A percentile compares a stretch with the other conserved stretches of the same genome.
Conservation (phyloP, 2,888 invertebrate genomes). For the Heliconius hortense region DNA sequence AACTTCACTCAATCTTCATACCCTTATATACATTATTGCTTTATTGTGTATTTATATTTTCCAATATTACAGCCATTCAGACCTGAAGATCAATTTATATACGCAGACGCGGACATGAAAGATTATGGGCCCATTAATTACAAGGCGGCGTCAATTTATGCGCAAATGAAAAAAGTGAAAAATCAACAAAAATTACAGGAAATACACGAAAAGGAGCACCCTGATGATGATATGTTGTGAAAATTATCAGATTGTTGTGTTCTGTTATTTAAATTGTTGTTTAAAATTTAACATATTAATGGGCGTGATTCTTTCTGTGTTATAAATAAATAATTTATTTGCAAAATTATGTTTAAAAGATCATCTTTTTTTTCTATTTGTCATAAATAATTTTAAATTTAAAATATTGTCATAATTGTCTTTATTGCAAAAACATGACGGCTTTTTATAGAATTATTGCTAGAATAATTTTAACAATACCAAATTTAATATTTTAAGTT, state of each 20-base stretch:
- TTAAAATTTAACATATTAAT: constrained; percentile 16
- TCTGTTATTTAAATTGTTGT: constrained; percentile 1
- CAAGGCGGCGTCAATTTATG: constrained; percentile 92
- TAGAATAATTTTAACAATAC: constrained; percentile 11
- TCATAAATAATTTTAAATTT: background rate
- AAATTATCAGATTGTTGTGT: constrained; percentile 28
- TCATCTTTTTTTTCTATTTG: background rate
- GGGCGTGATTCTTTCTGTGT: background rate
- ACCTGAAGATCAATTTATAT: constrained; percentile 90
- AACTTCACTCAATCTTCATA: background rate
- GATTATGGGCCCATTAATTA: constrained; percentile 96
- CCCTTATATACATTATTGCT: background rate
- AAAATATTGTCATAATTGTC: background rate
- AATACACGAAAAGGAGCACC: constrained; percentile 67
- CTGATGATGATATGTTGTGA: constrained; percentile 70
- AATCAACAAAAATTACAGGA: constrained; percentile 77
- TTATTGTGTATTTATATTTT: background rate
- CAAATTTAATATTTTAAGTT: background rate
- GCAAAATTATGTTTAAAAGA: background rate
- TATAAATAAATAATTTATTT: constrained; percentile 4
- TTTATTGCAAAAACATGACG: background rate
- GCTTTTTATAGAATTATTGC: background rate
- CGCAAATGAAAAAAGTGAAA: constrained; percentile 86
- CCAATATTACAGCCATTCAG: constrained; percentile 86
- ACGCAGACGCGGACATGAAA: constrained; percentile 94